Evolutionary conservation across 2,888 invertebrate species (phyloP).

Genomic region (Linyphia triangularis): DNA sequence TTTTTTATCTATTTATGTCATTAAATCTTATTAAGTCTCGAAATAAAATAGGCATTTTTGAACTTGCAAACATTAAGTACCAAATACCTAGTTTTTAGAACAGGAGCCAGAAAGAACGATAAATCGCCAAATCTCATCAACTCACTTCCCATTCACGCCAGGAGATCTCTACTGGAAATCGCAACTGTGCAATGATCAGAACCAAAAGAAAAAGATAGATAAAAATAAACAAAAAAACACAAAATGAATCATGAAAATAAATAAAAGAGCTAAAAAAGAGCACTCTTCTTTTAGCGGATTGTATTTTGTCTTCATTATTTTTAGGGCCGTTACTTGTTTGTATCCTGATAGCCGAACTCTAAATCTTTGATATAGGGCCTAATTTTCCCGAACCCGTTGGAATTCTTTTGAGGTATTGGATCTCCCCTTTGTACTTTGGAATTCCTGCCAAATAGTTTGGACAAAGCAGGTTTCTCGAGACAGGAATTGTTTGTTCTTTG

Average conservation of each 20-base stretch:
- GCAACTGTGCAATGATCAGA: conserved; percentile 21
- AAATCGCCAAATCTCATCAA: conserved; percentile 20
- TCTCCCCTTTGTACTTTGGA: conserved; percentile 55
- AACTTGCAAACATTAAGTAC: too few species aligned
- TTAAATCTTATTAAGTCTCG: too few species aligned
- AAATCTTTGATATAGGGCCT: conserved; percentile 70
- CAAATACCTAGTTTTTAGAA: too few species aligned
- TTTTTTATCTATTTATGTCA: too few species aligned
- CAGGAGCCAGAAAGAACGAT: too few species aligned
- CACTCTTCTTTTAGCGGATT: conserved; percentile 50
- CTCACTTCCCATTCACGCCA: neutral
- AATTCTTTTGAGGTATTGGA: conserved; percentile 66
- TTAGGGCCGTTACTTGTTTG: conserved; percentile 62
- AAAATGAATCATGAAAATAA: conserved; percentile 55
- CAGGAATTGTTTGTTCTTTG: conserved; percentile 44
- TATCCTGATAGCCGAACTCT: conserved; percentile 57
- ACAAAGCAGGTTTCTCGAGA: conserved; percentile 3
- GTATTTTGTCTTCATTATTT: conserved; percentile 65
- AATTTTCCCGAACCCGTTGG: conserved; percentile 59
- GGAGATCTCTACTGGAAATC: conserved; percentile 15
- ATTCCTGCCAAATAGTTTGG: conserved; percentile 67
- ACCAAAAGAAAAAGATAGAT: neutral
- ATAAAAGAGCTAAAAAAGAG: conserved; percentile 37
- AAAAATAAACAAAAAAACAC: neutral
- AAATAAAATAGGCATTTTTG: too few species aligned